Evolutionary conservation across 2,797 vertebrate species (phyloP).

Genomic region (Moxostoma hubbsi): DNA sequence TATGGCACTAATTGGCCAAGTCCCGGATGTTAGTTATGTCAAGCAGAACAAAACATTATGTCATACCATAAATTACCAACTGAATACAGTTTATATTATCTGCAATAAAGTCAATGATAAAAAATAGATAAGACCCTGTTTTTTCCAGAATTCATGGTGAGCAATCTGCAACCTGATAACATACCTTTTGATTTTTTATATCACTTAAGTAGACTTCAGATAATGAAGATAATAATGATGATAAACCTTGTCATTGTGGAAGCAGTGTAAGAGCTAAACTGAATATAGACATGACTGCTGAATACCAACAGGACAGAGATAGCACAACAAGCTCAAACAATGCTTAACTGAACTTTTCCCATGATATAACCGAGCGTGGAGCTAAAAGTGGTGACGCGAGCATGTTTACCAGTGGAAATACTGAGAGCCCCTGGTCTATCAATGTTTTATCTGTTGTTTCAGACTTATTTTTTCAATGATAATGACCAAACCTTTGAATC

Average conservation of each 20-base stretch:
- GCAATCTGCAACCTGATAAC: neutral
- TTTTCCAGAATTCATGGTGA: neutral
- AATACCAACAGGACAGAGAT: slow-evolving; percentile 38
- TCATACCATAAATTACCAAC: neutral
- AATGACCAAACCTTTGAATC: slow-evolving; percentile 62
- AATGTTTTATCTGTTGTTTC: slow-evolving; percentile 66
- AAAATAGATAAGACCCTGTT: neutral
- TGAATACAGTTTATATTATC: neutral
- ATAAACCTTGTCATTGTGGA: neutral
- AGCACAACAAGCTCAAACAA: slow-evolving; percentile 41
- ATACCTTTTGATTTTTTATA: slow-evolving; percentile 10
- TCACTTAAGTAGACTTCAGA: neutral
- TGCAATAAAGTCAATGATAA: neutral
- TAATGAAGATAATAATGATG: neutral
- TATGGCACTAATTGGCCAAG: neutral
- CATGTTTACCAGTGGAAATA: slow-evolving; percentile 60
- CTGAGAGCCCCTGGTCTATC: slow-evolving; percentile 41
- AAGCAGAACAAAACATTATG: neutral
- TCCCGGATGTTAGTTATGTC: neutral
- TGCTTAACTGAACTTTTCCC: slow-evolving; percentile 46
- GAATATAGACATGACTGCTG: slow-evolving; percentile 26
- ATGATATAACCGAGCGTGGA: slow-evolving; percentile 23
- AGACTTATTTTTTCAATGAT: slow-evolving; percentile 79
- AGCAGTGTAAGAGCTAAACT: slow-evolving; percentile 16
- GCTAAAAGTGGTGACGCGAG: slow-evolving; percentile 48